Percentiles rank a stretch among this genome's conserved stretches.
Conservation (phyloP, 1,140 invertebrate species). For the Hylaeus volcanicus region DNA sequence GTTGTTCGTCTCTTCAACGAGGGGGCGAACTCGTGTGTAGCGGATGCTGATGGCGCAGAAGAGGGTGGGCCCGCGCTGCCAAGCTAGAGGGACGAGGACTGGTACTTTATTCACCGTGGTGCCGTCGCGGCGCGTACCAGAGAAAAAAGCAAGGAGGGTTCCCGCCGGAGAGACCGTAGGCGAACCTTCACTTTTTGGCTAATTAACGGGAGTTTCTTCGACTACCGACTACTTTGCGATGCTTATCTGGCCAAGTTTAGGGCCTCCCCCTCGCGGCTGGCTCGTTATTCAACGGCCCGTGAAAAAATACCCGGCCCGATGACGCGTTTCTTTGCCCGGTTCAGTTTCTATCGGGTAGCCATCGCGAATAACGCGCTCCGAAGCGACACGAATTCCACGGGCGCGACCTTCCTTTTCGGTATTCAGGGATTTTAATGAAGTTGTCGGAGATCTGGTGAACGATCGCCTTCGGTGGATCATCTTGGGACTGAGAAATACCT, state of each 20-base stretch:
- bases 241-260: slow-evolving; percentile 70
- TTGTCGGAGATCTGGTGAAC: background rate
- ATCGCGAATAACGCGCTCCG: slow-evolving; percentile 7
- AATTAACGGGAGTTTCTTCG: slow-evolving; percentile 72
- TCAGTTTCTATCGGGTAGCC: slow-evolving; percentile 21
- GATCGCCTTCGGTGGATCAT: background rate
- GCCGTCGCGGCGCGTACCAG: slow-evolving; percentile 43
- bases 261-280: slow-evolving; percentile 38
- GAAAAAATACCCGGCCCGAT: slow-evolving; percentile 44
- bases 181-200: slow-evolving; percentile 71
- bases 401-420: background rate
- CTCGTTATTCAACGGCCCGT: slow-evolving; percentile 49
- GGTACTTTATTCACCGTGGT: slow-evolving; percentile 59
- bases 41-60: slow-evolving; percentile 44
- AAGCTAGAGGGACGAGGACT: slow-evolving; percentile 13
- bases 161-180: slow-evolving; percentile 14
- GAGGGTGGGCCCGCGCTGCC: slow-evolving; percentile 13
- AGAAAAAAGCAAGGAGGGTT: slow-evolving; percentile 51
- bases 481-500: too few species aligned
- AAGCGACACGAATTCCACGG: slow-evolving; percentile 14
- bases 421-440: slow-evolving; percentile 26
- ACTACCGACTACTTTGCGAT: slow-evolving; percentile 67
- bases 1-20: slow-evolving; percentile 43
- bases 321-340: slow-evolving; percentile 35
- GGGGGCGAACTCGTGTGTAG: slow-evolving; percentile 51